Evolutionary conservation across 2,888 invertebrate genomes (phyloP).

Genomic region (Parochlus steinenii): DNA sequence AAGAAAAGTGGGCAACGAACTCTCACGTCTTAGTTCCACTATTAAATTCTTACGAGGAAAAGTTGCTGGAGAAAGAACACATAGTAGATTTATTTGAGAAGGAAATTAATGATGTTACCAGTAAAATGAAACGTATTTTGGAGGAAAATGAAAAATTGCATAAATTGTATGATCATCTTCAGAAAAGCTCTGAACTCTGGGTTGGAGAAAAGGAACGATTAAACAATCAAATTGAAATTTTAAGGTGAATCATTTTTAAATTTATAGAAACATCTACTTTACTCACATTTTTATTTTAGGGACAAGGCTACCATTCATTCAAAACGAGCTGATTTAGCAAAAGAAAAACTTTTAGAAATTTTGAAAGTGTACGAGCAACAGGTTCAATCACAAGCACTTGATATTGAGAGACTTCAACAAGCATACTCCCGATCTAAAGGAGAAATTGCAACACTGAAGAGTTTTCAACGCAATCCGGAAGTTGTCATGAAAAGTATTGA

Average conservation of each 20-base stretch:
- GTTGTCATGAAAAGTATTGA: constrained; percentile 40
- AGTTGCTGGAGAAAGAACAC: constrained; percentile 55
- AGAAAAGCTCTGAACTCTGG: constrained; percentile 30
- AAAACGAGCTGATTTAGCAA: constrained; percentile 50
- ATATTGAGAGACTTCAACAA: constrained; percentile 27
- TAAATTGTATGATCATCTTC: constrained; percentile 33
- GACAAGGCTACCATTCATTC: constrained; percentile 29
- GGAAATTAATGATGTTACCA: constrained; percentile 52
- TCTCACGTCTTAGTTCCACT: constrained; percentile 39
- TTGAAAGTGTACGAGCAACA: constrained; percentile 58
- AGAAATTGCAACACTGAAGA: constrained; percentile 23
- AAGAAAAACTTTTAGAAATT: constrained; percentile 55
- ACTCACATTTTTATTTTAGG: constrained; percentile 14
- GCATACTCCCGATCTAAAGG: constrained; percentile 26
- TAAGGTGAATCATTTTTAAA: constrained; percentile 12
- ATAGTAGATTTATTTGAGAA: constrained; percentile 51
- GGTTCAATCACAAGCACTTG: constrained; percentile 32
- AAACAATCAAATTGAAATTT: constrained; percentile 25
- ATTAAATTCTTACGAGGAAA: constrained; percentile 63
- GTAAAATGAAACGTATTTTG: constrained; percentile 51
- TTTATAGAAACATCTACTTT: neutral
- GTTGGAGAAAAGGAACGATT: constrained; percentile 27
- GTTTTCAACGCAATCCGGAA: constrained; percentile 18
- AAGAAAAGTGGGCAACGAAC: constrained; percentile 17
- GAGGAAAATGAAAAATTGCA: constrained; percentile 50